Evolutionary conservation across 1,140 invertebrate species (phyloP).

Genomic region (Zophobas morio): DNA sequence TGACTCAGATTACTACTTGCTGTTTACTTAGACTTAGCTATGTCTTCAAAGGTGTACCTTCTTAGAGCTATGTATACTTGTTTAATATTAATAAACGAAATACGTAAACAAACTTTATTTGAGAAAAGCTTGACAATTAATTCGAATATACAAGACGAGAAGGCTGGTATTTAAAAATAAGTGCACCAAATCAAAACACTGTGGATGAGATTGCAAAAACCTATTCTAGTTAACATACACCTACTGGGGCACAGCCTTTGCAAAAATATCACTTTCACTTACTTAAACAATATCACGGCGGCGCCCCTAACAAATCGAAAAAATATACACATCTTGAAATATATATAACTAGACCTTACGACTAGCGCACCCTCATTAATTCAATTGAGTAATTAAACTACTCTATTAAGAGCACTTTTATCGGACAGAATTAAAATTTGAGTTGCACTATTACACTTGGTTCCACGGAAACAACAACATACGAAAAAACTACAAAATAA

Average conservation of each 20-base stretch:
- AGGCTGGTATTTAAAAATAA: slow-evolving; percentile 5
- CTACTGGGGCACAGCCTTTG: slow-evolving; percentile 33
- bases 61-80: too few relatives aligned
- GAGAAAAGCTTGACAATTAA: slow-evolving; percentile 31
- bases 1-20: too few relatives aligned
- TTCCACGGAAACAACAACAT: slow-evolving; percentile 22
- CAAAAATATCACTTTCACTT: slow-evolving; percentile 43
- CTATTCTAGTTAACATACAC: slow-evolving; percentile 37
- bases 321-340: slow-evolving; percentile 35
- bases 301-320: slow-evolving; percentile 19
- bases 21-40: too few relatives aligned
- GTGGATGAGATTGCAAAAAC: slow-evolving; percentile 26
- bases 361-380: slow-evolving; percentile 47
- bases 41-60: too few relatives aligned
- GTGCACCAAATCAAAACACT: slow-evolving; percentile 30
- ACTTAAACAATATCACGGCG: slow-evolving; percentile 37
- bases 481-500: slow-evolving; percentile 6
- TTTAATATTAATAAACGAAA: neutral
- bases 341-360: slow-evolving; percentile 46
- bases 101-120: slow-evolving; percentile 43
- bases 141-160: slow-evolving; percentile 19
- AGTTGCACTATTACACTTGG: slow-evolving; percentile 29
- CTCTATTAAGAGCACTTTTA: slow-evolving; percentile 56
- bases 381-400: slow-evolving; percentile 45
- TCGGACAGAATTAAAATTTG: slow-evolving; percentile 52